A percentile compares a stretch with the other conserved stretches of the same genome.
Conservation (phyloP, 2,888 invertebrate genomes). For the Encarsia formosa region DNA sequence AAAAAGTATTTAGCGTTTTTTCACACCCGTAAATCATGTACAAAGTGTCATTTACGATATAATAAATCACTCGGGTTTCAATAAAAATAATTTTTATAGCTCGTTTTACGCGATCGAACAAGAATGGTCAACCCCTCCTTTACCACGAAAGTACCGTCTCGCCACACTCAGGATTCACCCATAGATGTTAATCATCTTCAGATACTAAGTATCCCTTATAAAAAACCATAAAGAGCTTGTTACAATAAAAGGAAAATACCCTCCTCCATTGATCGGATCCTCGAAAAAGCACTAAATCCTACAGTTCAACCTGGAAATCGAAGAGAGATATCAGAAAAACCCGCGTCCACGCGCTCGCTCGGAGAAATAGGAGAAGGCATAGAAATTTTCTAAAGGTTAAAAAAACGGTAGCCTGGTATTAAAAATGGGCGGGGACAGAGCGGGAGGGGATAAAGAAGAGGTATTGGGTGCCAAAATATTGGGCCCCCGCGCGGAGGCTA, state of each 20-base stretch:
- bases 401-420: conserved; percentile 4
- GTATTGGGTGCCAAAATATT: conserved; percentile 48
- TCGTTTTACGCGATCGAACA: neutral
- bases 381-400: neutral
- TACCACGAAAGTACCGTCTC: neutral
- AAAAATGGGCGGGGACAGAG: conserved; percentile 5
- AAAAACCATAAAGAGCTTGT: conserved; percentile 5
- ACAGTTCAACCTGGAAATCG: conserved; percentile 2
- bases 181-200: neutral
- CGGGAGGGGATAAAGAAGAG: neutral
- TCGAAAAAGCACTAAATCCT: conserved; percentile 12
- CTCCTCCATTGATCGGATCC: conserved; percentile 6
- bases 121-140: neutral
- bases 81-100: conserved; percentile 16
- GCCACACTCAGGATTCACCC: neutral
- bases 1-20: too few species aligned
- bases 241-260: conserved; percentile 5
- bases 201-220: conserved; percentile 10
- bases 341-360: neutral
- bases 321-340: conserved; percentile 16
- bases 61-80: conserved; percentile 8
- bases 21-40: too few species aligned
- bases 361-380: neutral
- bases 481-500: conserved; percentile 31
- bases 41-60: neutral